phyloP scores from a whole-genome alignment of 1,140 invertebrate genomes.

The Zaprionus taronus region DNA sequence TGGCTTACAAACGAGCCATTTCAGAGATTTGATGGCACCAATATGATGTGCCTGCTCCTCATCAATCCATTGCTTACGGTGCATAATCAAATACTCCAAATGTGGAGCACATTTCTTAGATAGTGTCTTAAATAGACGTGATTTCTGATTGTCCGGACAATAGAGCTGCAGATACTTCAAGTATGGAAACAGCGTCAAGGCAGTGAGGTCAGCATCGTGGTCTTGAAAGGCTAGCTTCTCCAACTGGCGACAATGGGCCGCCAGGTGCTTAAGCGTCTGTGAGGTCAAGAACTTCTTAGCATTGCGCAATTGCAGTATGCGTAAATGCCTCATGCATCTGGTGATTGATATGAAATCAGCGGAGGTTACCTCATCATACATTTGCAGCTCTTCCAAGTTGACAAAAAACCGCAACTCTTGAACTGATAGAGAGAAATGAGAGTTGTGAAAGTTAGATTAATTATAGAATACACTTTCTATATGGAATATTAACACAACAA shows the following conservation, averaged over 20 bases:
- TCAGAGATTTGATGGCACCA: conserved; percentile 47
- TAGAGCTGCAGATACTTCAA: conserved; percentile 60
- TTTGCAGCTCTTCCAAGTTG: conserved; percentile 52
- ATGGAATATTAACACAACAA: neutral
- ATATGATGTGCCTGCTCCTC: conserved; percentile 67
- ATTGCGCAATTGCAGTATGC: conserved; percentile 58
- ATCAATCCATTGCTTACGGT: conserved; percentile 66
- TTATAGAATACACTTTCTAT: neutral
- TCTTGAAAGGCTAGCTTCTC: conserved; percentile 66
- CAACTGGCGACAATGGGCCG: conserved; percentile 42
- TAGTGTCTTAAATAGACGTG: conserved; percentile 56
- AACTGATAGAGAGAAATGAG: conserved; percentile 30
- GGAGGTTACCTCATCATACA: conserved; percentile 66
- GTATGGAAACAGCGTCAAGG: conserved; percentile 52
- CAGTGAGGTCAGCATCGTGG: conserved; percentile 62
- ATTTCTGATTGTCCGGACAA: conserved; percentile 63
- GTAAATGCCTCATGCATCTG: conserved; percentile 46
- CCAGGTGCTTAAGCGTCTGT: conserved; percentile 56
- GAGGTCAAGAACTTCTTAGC: conserved; percentile 64
- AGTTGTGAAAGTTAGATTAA: neutral
- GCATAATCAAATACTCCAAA: conserved; percentile 60
- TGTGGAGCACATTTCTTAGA: conserved; percentile 30
- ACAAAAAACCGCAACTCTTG: conserved; percentile 64
- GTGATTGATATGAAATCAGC: conserved; percentile 60
- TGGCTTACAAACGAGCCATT: conserved; percentile 70